phyloP scores from a whole-genome alignment of 2,888 invertebrate species.

The Heteromurus nitidus region DNA sequence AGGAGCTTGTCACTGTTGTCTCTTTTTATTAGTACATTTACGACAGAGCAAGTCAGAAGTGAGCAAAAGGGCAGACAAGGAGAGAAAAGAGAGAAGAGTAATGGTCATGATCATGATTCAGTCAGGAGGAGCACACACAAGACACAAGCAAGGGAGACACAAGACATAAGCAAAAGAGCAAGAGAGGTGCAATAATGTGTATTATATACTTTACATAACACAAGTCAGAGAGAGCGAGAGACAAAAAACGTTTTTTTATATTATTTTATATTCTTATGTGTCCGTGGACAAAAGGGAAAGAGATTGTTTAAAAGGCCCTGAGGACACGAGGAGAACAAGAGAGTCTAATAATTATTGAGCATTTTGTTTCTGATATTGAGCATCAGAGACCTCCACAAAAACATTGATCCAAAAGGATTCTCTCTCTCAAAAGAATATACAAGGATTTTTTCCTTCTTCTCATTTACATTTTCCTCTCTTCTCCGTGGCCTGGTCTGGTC shows the following conservation, averaged over 20 bases:
- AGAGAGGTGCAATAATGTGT: no score
- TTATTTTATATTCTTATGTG: not conserved
- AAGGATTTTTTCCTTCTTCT: slow-evolving; percentile 14
- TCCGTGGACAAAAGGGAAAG: not conserved
- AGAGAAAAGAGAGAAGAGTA: no score
- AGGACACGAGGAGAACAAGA: slow-evolving; percentile 2
- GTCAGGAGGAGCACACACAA: not conserved
- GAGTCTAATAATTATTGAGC: slow-evolving; percentile 54
- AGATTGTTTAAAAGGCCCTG: not conserved
- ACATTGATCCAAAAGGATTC: no score
- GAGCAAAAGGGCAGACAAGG: not conserved
- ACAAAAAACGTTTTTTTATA: no score
- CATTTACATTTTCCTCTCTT: slow-evolving; percentile 50
- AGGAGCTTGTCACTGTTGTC: no score
- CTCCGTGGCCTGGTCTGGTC: not conserved
- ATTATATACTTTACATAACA: no score
- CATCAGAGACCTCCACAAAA: slow-evolving; percentile 51
- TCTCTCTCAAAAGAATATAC: not conserved
- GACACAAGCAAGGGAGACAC: not conserved
- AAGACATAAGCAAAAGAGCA: no score
- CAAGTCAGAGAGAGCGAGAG: no score
- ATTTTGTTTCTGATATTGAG: slow-evolving; percentile 59
- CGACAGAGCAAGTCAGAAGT: slow-evolving; percentile 9
- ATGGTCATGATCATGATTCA: no score
- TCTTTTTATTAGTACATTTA: slow-evolving; percentile 31